phyloP scores from a whole-genome alignment of 2,113 vertebrate species.

The Coreoperca whiteheadi region DNA sequence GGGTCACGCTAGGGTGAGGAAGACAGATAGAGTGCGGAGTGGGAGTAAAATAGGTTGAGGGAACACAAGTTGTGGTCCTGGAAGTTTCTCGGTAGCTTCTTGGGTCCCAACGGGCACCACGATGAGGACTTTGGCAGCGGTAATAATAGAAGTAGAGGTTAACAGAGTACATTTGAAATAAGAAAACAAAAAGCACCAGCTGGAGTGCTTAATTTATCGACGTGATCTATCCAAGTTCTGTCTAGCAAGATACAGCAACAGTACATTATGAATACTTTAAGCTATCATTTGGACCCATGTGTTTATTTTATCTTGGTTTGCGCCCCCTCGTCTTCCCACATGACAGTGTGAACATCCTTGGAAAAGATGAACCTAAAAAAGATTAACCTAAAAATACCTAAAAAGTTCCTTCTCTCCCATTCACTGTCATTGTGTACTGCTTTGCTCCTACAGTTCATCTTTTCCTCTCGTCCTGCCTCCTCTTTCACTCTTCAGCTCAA shows the following conservation, averaged over 20 bases:
- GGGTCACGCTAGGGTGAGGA: constrained; percentile 77
- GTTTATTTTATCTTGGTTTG: constrained; percentile 61
- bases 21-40: constrained; percentile 76
- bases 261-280: constrained; percentile 52
- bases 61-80: constrained; percentile 58
- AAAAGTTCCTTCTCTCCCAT: constrained; percentile 45
- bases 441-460: constrained; percentile 21
- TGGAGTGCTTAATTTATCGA: constrained; percentile 62
- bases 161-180: constrained; percentile 40
- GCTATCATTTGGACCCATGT: constrained; percentile 49
- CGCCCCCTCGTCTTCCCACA: constrained; percentile 29
- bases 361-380: constrained; percentile 71
- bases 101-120: constrained; percentile 12
- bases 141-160: constrained; percentile 51
- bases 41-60: constrained; percentile 62
- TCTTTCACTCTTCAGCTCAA: constrained; percentile 32
- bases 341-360: constrained; percentile 66
- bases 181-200: constrained; percentile 55
- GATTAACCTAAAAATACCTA: constrained; percentile 70
- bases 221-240: constrained; percentile 43
- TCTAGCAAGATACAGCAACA: constrained; percentile 46
- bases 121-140: constrained; percentile 52
- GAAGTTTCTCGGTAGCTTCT: constrained; percentile 62
- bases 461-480: constrained; percentile 25
- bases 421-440: constrained; percentile 78